Evolutionary conservation across 2,113 vertebrate species (phyloP).

Genomic region (Cyprinus carpio): DNA sequence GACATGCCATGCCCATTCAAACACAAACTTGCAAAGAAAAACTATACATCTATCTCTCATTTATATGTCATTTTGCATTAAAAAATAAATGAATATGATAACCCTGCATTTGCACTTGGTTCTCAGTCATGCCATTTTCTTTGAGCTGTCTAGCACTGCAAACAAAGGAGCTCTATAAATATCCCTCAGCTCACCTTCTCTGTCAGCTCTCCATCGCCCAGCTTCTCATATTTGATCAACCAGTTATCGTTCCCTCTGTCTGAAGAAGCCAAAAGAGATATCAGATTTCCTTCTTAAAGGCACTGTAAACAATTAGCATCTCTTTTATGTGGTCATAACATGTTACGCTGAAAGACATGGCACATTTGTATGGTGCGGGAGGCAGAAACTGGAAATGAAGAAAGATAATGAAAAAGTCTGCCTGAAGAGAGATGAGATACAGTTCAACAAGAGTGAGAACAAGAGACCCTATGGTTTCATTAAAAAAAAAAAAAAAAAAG

Average conservation of each 20-base stretch:
- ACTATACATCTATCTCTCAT: too few species aligned
- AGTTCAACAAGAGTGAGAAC: background rate
- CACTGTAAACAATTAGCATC: constrained; percentile 16
- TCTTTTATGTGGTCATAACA: background rate
- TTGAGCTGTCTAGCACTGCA: background rate
- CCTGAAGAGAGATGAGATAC: background rate
- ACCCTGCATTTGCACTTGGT: background rate
- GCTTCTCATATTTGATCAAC: constrained; percentile 91
- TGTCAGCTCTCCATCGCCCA: constrained; percentile 68
- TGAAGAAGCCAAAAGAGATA: constrained; percentile 63
- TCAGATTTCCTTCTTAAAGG: constrained; percentile 15
- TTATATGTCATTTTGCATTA: background rate
- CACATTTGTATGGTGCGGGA: background rate
- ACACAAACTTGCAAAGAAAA: too few species aligned
- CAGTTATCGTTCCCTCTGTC: constrained; percentile 98
- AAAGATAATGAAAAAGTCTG: background rate
- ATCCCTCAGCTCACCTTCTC: constrained; percentile 75
- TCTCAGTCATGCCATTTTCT: constrained; percentile 3
- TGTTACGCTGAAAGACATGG: background rate
- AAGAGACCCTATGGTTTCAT: background rate
- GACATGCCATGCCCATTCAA: background rate
- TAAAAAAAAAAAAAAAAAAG: too few species aligned
- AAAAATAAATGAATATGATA: background rate
- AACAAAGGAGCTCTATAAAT: constrained; percentile 10
- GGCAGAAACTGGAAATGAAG: background rate